Evolutionary conservation across 2,113 vertebrate species (phyloP), one percentile per base, ranked within the genome.

Genomic region (Peromyscus californicus): DNA sequence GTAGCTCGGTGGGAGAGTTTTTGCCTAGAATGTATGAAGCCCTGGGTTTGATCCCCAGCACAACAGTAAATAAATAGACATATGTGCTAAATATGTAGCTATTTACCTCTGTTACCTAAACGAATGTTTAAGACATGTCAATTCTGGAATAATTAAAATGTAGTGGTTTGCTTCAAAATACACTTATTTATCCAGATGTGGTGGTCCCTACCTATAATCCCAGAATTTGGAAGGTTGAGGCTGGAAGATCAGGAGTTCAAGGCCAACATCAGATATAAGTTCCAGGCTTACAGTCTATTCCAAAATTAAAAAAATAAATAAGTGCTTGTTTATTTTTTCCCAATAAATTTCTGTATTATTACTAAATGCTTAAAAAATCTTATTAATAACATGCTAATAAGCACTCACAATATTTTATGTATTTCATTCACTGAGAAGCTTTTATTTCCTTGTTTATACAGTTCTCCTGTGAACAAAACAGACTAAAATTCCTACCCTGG

Each of bases 111-210:
- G 19, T 21, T 67, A 57, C 86, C 76, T 92, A 70, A 97, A 78
- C 3, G 7, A 39, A 54, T 22, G 3, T 39, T 21, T 91, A 91
- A 91, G 57, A 89, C 90, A 29, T 75, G 89, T 39, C 36, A 75
- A 24, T 84, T 86, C 59, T 97, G 51, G 69, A 89, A 82, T 39
- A 91, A 74, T 67, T 80, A 67, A 78, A 29, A 48, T 69, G 57
- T 26, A 69, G 29, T 39, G 24, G 29, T 51, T 36, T 65, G 24
- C 48, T 76, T 94, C 65, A 80, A 76, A 93, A 54, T 65, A 36
- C 16, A 48, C 17, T 26, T 10, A 6, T 51, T 72, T 51, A 70
- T 67, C 33, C 6, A 87, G 33, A n/a, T 24, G 12, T 39, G 29
- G 65, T 69, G 11, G 7, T 48, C 19, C 45, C 48, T 15, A 10